Conservation (phyloP, 2,888 invertebrate species). For the Diploptera punctata region DNA sequence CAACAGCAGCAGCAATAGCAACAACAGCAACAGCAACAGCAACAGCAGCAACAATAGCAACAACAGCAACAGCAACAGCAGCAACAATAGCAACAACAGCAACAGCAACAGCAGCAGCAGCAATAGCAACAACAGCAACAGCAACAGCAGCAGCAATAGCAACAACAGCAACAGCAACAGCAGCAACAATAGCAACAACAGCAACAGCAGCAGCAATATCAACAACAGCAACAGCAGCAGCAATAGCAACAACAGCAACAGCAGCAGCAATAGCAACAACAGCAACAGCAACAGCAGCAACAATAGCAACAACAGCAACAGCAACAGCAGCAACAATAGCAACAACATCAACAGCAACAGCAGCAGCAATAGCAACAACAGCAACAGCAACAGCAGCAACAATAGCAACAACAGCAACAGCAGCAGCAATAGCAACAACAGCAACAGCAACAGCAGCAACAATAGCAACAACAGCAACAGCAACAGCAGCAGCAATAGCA, state of each 20-base stretch:
- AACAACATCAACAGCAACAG: neutral
- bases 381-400: conserved; percentile 11
- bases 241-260: neutral
- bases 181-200: conserved; percentile 13
- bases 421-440: conserved; percentile 10
- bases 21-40: neutral
- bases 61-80: neutral
- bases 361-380: conserved; percentile 10
- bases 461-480: conserved; percentile 9
- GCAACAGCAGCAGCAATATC: conserved; percentile 1
- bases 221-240: neutral
- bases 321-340: neutral
- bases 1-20: neutral
- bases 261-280: neutral
- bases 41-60: neutral
- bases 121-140: conserved; percentile 12
- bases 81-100: neutral
- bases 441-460: conserved; percentile 11
- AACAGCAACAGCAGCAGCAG: neutral
- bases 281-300: neutral
- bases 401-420: conserved; percentile 4
- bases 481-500: conserved; percentile 8
- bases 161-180: conserved; percentile 12
- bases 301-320: neutral
- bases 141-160: conserved; percentile 7